A percentile compares a stretch with the other conserved stretches of the same genome.
Evolutionary conservation across 2,797 vertebrate species (phyloP).

Genomic region (Petrocephalus sullivani): DNA sequence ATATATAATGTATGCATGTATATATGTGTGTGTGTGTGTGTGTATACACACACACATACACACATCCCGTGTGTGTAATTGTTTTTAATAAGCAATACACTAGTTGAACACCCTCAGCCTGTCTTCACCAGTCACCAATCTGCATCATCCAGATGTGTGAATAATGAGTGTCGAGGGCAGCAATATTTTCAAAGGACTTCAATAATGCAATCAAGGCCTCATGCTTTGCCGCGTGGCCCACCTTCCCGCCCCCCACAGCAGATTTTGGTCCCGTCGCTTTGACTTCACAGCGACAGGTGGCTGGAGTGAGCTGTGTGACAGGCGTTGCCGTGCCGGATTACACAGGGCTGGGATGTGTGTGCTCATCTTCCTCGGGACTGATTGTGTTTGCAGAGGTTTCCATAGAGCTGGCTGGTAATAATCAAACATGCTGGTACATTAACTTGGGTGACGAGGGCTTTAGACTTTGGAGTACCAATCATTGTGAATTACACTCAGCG

Average conservation of each 20-base stretch:
- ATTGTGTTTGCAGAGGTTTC: conserved; percentile 24
- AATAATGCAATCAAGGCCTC: neutral
- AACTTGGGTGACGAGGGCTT: conserved; percentile 24
- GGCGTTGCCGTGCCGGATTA: neutral
- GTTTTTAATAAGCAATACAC: neutral
- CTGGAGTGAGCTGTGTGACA: neutral
- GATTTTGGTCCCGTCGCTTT: neutral
- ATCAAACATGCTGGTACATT: conserved; percentile 31
- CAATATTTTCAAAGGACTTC: neutral
- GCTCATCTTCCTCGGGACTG: conserved; percentile 8
- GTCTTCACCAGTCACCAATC: neutral
- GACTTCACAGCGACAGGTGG: conserved; percentile 2
- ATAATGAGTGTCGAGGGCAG: no score
- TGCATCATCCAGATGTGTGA: neutral
- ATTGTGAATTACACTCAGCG: conserved; percentile 27
- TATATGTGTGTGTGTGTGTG: no score
- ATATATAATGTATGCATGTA: neutral
- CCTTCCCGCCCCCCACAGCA: neutral
- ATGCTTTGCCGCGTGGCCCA: neutral
- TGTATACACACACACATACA: no score
- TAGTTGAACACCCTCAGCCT: neutral
- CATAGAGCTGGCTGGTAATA: conserved; percentile 25
- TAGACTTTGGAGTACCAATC: conserved; percentile 35
- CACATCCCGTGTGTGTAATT: no score
- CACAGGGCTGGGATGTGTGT: conserved; percentile 8